A percentile compares a stretch with the other conserved stretches of the same genome.
Evolutionary conservation across 2,113 vertebrate genomes (phyloP).

Genomic region (Polypterus senegalus): DNA sequence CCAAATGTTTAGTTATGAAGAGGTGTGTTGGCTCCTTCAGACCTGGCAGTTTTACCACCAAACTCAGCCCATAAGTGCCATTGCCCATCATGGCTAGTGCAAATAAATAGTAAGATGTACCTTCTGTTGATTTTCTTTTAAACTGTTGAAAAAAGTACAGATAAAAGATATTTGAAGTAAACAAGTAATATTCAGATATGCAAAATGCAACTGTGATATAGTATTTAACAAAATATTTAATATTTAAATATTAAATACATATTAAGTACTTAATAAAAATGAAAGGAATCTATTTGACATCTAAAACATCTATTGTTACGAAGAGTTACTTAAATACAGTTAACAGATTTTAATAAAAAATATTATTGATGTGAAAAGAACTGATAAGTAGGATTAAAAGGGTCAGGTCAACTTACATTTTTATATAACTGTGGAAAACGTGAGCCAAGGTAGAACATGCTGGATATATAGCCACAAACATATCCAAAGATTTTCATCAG

Average conservation of each 20-base stretch:
- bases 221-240: too few species aligned
- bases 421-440: conserved; percentile 51
- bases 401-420: conserved; percentile 38
- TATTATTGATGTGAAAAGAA: too few species aligned
- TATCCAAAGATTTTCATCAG: conserved; percentile 47
- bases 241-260: too few species aligned
- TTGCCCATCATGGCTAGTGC: conserved; percentile 44
- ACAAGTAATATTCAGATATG: too few species aligned
- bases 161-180: too few species aligned
- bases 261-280: too few species aligned
- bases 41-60: conserved; percentile 41
- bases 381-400: too few species aligned
- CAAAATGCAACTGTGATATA: too few species aligned
- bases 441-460: conserved; percentile 51
- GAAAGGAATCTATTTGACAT: too few species aligned
- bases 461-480: conserved; percentile 47
- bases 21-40: conserved; percentile 20
- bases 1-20: conserved; percentile 45
- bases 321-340: too few species aligned
- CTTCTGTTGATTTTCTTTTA: conserved; percentile 42
- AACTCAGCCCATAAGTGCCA: conserved; percentile 33
- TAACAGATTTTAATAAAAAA: too few species aligned
- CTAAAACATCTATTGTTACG: too few species aligned
- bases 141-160: conserved; percentile 23
- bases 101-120: conserved; percentile 44